These are phyloP conservation scores for Sylvicapra grimmia DNA, from an alignment of 2,113 vertebrate species.

Conservation along the genomic window DNA sequence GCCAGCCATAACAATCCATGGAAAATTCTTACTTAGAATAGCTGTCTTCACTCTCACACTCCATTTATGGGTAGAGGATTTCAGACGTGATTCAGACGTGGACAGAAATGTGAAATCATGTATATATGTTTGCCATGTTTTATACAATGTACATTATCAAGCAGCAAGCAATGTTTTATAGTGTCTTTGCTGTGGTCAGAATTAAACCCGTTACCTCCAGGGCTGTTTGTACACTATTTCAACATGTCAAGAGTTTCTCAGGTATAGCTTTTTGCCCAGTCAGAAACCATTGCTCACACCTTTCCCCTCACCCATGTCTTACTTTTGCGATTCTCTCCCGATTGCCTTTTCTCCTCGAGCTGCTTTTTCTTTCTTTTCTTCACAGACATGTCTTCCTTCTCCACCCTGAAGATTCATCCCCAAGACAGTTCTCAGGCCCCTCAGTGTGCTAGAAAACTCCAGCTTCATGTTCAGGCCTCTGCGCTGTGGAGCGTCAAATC, in stretches of 20 bases:
- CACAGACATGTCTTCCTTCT: fast-evolving
- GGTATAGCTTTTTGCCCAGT: neutral
- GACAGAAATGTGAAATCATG: neutral
- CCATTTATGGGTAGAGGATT: neutral
- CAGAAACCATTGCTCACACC: fast-evolving
- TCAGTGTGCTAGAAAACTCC: neutral
- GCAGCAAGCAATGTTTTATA: neutral
- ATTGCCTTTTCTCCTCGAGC: neutral
- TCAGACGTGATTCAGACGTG: neutral
- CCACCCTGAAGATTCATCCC: no score
- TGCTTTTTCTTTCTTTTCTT: neutral
- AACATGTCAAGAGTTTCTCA: neutral
- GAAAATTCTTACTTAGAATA: neutral
- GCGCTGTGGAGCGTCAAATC: fast-evolving
- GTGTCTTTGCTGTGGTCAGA: neutral
- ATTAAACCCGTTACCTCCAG: neutral
- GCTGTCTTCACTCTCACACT: neutral
- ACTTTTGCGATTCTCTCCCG: fast-evolving
- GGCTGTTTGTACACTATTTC: neutral
- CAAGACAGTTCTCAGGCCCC: neutral
- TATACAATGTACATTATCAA: fast-evolving
- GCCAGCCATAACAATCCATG: neutral
- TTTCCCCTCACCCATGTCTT: fast-evolving
- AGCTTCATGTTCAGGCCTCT: neutral
- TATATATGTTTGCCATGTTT: neutral